Percentiles rank a stretch among this genome's conserved stretches.
These are phyloP conservation scores for Myathropa florea DNA, from an alignment of 2,888 invertebrate species.

Conservation along the genomic window DNA sequence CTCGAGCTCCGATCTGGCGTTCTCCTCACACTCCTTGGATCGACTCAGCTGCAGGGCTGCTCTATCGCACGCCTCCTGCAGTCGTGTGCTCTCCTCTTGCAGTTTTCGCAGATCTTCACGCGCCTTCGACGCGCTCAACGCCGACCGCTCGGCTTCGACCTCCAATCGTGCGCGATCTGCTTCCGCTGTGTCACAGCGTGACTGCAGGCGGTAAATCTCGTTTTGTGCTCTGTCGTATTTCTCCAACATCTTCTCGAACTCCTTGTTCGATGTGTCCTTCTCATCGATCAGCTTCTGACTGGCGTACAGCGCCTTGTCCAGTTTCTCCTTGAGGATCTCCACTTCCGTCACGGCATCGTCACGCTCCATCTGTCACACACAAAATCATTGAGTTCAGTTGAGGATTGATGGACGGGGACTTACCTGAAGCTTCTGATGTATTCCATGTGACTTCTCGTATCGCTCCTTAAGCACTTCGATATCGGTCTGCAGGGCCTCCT, in stretches of 20 bases:
- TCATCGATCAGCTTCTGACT: conserved; percentile 93
- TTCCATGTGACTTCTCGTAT: conserved; percentile 92
- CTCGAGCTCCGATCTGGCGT: conserved; percentile 93
- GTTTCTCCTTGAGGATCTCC: conserved; percentile 92
- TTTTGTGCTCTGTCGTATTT: conserved; percentile 96
- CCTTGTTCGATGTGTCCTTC: conserved; percentile 92
- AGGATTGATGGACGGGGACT: conserved; percentile 41
- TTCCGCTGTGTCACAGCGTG: conserved; percentile 92
- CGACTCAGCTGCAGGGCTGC: conserved; percentile 91
- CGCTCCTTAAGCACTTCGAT: conserved; percentile 92
- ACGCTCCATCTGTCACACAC: conserved; percentile 86
- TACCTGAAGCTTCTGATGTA: conserved; percentile 92
- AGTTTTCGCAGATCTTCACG: conserved; percentile 92
- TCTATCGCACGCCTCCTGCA: conserved; percentile 94
- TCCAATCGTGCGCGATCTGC: conserved; percentile 93
- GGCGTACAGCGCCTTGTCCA: conserved; percentile 92
- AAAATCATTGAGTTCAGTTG: background rate
- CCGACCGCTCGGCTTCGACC: conserved; percentile 92
- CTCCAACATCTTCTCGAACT: conserved; percentile 95
- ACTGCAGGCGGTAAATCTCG: conserved; percentile 93
- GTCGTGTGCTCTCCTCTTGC: conserved; percentile 91
- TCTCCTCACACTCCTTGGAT: conserved; percentile 94
- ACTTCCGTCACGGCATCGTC: conserved; percentile 93
- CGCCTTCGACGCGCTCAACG: conserved; percentile 88
- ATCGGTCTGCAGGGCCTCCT: conserved; percentile 92